Evolutionary conservation across 2,888 invertebrate genomes (phyloP), one percentile per base, ranked within the genome.

Genomic region (Campoletis raptor): DNA sequence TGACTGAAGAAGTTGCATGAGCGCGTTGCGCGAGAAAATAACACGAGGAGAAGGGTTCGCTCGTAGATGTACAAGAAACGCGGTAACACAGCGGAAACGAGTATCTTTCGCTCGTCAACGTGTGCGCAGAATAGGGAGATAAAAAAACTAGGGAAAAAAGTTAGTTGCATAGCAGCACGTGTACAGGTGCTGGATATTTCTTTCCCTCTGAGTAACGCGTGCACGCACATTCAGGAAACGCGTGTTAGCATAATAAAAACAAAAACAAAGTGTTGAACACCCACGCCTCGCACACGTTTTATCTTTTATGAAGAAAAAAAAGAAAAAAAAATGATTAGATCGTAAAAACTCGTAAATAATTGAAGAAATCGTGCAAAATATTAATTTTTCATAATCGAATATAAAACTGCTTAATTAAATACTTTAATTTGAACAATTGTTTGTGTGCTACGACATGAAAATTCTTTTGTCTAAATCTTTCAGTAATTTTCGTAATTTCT

Each of bases 141-240:
- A 57, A 77, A 77, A 67, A 52, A 78, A 0, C 8, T 15, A n/a
- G 52, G 42, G 45, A 57, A 42, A 36, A 64, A 30, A 67, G 81
- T 45, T 54, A 40, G 76, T 61, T 45, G 52, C 85, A 80, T 83
- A 83, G 80, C 83, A 83, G 86, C 86, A 86, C 86, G 86, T 80
- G 83, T 77, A 67, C 83, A 77, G 72, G 48, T 67, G 80, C 72
- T 52, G 80, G 74, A 66, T 40, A 40, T 61, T 81, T 57, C 30
- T 61, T 61, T 30, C 54, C 57, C 37, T 45, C 48, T 21, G 48
- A 36, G 61, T 70, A 70, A 64, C 67, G 67, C 85, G 74, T 66
- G 57, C 42, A 84, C 74, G 73, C 69, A 83, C 67, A 69, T 52
- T 40, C 61, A 30, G 74, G 64, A 42, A 64, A 54, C 48, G 37